A percentile compares a stretch with the other conserved stretches of the same genome.
Evolutionary conservation across 2,888 invertebrate species (phyloP).

Genomic region (Pogonocherus hispidulus): DNA sequence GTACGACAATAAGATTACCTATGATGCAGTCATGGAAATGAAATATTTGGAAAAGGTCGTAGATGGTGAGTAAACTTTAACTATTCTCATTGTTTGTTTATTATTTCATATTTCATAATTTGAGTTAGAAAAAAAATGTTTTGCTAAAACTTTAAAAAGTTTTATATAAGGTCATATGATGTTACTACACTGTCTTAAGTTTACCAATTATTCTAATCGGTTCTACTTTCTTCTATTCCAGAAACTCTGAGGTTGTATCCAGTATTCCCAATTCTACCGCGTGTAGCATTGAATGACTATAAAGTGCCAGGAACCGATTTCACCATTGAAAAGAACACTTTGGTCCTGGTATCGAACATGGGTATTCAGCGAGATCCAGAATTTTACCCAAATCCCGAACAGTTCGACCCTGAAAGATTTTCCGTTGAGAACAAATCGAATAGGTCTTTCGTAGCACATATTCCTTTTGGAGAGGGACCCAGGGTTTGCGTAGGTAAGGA

Average conservation of each 20-base stretch:
- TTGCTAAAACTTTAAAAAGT: too few species aligned
- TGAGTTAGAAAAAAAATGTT: too few species aligned
- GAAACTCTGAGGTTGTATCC: constrained; percentile 61
- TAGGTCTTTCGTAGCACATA: constrained; percentile 62
- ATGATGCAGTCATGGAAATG: constrained; percentile 54
- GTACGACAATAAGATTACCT: constrained; percentile 49
- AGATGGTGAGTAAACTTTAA: constrained; percentile 40
- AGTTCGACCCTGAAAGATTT: constrained; percentile 76
- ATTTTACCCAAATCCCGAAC: constrained; percentile 72
- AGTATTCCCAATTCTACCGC: constrained; percentile 54
- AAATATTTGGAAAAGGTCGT: constrained; percentile 52
- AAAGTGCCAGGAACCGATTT: constrained; percentile 54
- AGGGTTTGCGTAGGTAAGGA: constrained; percentile 72
- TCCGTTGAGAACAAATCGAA: constrained; percentile 68
- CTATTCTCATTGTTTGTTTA: background rate
- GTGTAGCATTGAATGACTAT: constrained; percentile 56
- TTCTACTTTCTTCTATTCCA: too few species aligned
- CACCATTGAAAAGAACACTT: constrained; percentile 51
- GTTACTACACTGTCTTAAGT: too few species aligned
- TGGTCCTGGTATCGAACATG: constrained; percentile 52
- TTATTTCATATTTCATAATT: too few species aligned
- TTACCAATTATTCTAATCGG: too few species aligned
- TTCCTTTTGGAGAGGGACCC: constrained; percentile 74
- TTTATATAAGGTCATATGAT: too few species aligned
- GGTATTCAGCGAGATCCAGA: constrained; percentile 59